Conservation (phyloP, 2,113 vertebrate species). For the Willisornis vidua region DNA sequence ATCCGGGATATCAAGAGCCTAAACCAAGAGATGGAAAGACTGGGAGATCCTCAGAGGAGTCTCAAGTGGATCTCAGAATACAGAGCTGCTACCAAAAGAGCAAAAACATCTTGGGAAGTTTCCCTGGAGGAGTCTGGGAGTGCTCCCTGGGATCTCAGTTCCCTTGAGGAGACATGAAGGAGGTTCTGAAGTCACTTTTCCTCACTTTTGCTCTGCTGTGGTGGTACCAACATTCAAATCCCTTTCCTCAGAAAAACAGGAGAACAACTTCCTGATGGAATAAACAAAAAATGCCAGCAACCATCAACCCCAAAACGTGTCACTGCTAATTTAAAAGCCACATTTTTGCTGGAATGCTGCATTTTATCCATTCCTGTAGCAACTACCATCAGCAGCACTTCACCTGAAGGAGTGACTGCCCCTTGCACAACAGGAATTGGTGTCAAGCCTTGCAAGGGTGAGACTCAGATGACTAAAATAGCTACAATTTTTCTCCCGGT, state of each 20-base stretch:
- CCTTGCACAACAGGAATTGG: neutral
- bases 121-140: neutral
- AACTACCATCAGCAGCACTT: neutral
- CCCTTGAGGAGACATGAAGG: no score
- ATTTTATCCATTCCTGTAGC: neutral
- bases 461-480: neutral
- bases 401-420: neutral
- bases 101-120: neutral
- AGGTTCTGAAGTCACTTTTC: neutral
- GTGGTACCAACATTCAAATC: neutral
- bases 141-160: neutral
- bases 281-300: neutral
- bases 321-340: accelerated
- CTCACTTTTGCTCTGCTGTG: neutral
- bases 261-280: neutral
- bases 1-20: accelerated
- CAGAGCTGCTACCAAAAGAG: neutral
- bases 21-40: accelerated
- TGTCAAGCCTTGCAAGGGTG: neutral
- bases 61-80: neutral
- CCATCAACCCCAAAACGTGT: accelerated
- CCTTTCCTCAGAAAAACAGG: neutral
- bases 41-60: neutral
- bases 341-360: neutral
- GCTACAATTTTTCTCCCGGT: neutral